Evolutionary conservation across 2,113 vertebrate genomes (phyloP).

Genomic region (Neofelis nebulosa): DNA sequence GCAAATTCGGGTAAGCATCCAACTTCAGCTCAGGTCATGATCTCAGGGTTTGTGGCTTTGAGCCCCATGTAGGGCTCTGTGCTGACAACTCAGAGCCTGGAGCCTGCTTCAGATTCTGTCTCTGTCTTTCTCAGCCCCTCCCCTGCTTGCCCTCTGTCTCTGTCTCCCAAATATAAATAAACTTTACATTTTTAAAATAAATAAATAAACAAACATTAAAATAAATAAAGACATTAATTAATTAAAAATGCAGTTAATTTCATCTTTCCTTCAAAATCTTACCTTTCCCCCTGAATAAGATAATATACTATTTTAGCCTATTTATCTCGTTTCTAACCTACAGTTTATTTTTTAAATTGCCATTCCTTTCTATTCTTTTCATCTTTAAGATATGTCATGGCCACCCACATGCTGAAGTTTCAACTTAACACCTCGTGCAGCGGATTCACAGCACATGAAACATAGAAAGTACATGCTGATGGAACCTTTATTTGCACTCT

Average conservation of each 20-base stretch:
- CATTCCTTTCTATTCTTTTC: not conserved
- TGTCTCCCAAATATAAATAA: too few species aligned
- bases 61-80: too few species aligned
- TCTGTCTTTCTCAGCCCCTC: too few species aligned
- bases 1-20: too few species aligned
- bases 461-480: fast-evolving
- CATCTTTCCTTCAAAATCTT: not conserved
- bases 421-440: not conserved
- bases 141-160: too few species aligned
- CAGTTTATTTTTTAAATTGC: not conserved
- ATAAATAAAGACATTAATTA: too few species aligned
- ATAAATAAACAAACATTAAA: too few species aligned
- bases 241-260: not conserved
- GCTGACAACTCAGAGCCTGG: too few species aligned
- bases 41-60: too few species aligned
- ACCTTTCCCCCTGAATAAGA: not conserved
- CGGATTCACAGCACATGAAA: not conserved
- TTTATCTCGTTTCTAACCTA: not conserved
- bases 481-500: not conserved
- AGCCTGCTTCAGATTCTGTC: too few species aligned
- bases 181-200: too few species aligned
- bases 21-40: too few species aligned
- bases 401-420: not conserved
- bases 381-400: not conserved
- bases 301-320: not conserved